Conservation (phyloP, 1,140 invertebrate species). For the Eciton burchellii region DNA sequence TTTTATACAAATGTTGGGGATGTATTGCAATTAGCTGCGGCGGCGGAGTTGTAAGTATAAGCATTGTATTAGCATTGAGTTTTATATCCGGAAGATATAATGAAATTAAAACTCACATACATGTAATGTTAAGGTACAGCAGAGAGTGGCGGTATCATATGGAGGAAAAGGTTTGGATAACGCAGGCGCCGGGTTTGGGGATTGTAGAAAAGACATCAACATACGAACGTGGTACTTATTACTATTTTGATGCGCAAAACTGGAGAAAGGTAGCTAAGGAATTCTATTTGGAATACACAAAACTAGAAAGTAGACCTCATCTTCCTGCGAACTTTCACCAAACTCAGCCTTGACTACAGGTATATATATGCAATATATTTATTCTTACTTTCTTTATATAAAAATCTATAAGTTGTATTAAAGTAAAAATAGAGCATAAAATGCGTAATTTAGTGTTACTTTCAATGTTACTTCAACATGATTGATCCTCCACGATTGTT, state of each 20-base stretch:
- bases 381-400: neutral
- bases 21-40: constrained; percentile 97
- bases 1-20: constrained; percentile 99
- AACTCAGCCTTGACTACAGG: constrained; percentile 85
- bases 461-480: neutral
- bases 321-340: constrained; percentile 84
- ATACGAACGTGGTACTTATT: constrained; percentile 99
- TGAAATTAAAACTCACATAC: neutral
- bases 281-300: constrained; percentile 98
- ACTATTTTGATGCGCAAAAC: constrained; percentile 98
- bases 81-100: neutral
- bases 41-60: constrained; percentile 95
- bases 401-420: neutral
- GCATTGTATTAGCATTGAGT: neutral
- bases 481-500: neutral
- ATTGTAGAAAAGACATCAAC: constrained; percentile 97
- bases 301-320: constrained; percentile 95
- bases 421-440: constrained; percentile 14
- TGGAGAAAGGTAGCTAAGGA: constrained; percentile 98
- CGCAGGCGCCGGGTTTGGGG: constrained; percentile 96
- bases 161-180: constrained; percentile 99
- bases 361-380: constrained; percentile 62
- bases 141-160: constrained; percentile 99
- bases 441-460: neutral
- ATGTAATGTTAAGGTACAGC: constrained; percentile 90